Conservation (phyloP, 2,113 vertebrate genomes). For the Lepisosteus oculatus region DNA sequence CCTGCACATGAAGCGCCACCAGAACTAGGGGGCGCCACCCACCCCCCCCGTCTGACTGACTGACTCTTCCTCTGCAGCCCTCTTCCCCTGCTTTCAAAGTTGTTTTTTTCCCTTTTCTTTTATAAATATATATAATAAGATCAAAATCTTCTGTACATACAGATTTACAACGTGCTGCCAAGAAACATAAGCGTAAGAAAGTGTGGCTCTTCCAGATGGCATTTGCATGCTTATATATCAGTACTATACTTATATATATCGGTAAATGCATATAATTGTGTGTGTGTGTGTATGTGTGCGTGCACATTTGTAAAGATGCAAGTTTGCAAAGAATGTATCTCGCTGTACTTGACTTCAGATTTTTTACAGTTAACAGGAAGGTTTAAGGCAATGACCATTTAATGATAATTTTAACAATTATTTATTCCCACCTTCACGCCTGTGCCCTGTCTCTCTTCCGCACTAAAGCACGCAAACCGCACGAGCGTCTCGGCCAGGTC, state of each 20-base stretch:
- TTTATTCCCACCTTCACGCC: no score
- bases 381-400: no score
- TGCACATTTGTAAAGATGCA: conserved; percentile 33
- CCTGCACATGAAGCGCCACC: conserved; percentile 86
- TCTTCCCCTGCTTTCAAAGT: not conserved
- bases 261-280: conserved; percentile 38
- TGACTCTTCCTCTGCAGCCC: conserved; percentile 1
- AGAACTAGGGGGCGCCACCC: conserved; percentile 59
- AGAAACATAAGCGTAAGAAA: conserved; percentile 9
- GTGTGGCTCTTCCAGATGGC: conserved; percentile 28
- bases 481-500: no score
- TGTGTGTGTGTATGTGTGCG: conserved; percentile 21
- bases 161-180: conserved; percentile 25
- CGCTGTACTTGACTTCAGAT: conserved; percentile 49
- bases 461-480: no score
- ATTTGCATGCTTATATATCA: not conserved
- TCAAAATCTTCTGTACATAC: conserved; percentile 23
- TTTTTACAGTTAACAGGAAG: conserved; percentile 5
- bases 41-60: not conserved
- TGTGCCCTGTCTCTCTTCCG: no score
- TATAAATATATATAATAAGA: conserved; percentile 4
- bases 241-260: not conserved
- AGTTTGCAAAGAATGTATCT: conserved; percentile 53
- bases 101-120: not conserved
- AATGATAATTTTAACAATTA: no score